Conservation (phyloP, 1,140 invertebrate species). For the Lithobius niger region DNA sequence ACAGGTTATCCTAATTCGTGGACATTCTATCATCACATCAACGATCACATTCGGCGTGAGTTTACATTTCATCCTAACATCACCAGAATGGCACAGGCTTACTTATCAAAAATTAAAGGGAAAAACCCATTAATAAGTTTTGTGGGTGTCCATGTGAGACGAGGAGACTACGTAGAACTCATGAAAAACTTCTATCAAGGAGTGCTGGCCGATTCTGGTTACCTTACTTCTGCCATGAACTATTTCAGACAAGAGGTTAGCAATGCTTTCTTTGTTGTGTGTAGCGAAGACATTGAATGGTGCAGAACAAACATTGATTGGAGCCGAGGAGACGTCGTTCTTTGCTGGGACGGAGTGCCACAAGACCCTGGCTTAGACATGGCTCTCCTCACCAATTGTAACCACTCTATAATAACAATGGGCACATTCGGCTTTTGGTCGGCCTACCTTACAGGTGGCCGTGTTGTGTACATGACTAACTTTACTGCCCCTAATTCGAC, state of each 20-base stretch:
- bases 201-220: conserved; percentile 37
- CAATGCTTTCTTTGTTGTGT: conserved; percentile 39
- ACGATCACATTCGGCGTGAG: neutral
- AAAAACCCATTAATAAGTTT: conserved; percentile 25
- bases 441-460: conserved; percentile 46
- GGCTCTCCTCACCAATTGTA: conserved; percentile 46
- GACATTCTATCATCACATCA: conserved; percentile 9
- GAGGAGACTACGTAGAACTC: conserved; percentile 45
- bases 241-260: conserved; percentile 38
- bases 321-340: conserved; percentile 33
- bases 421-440: conserved; percentile 55
- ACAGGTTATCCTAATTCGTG: conserved; percentile 6
- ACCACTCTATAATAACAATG: conserved; percentile 52
- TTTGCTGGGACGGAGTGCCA: conserved; percentile 34
- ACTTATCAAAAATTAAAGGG: neutral
- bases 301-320: conserved; percentile 31
- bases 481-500: conserved; percentile 4
- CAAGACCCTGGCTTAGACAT: conserved; percentile 42
- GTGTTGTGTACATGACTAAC: conserved; percentile 23
- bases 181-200: conserved; percentile 37
- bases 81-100: neutral
- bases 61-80: conserved; percentile 3
- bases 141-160: conserved; percentile 43
- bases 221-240: conserved; percentile 41
- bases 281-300: conserved; percentile 48